Base-by-base conservation (phyloP, 2,113 vertebrate genomes). In the Misgurnus anguillicaudatus region DNA sequence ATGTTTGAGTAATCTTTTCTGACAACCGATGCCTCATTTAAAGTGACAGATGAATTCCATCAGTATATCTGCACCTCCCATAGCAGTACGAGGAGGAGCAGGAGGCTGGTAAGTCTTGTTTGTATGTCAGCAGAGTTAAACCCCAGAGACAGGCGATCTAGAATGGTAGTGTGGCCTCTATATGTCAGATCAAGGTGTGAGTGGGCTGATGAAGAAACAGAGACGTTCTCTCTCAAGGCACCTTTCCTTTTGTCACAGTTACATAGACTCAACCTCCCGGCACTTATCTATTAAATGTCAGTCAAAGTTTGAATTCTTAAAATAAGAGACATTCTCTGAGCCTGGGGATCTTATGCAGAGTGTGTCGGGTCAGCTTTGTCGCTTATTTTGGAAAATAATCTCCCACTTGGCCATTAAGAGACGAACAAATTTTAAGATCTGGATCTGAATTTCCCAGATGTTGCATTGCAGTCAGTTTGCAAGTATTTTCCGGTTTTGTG, bases 151-250 rank as follows among this genome's bases (percentile, higher is more conserved):
- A 62, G 62, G 71, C 19, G n/a, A 45, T 38, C n/a, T 66, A 55
- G 71, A 69, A 63, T 63, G 45, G 58, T 68, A 78, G 64, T 41
- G 14, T 73, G 70, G 62, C 63, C 66, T 71, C 19, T 61, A 57
- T 73, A 74, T 78, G 75, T 84, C 79, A 65, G 45, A 36, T 41
- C 21, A 69, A 64, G 51, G n/a, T 36, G 48, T 75, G 71, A 79
- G 75, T 74, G 82, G 79, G 79, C 58, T 42, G 69, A 60, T 81
- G 79, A 84, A 60, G 51, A 68, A 75, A 76, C 66, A 53, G 36
- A 64, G 47, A 53, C 77, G 53, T 3, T 45, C 58, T 48, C 57
- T 70, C 21, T 14, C 17, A 19, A 11, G 38, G 71, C 71, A 17
- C 6, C 74, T 77, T 55, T 36, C n/a, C 62, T 19, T 53, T 57